Evolutionary conservation across 2,797 vertebrate genomes (phyloP).

Genomic region (Mormyrops attenuatus): DNA sequence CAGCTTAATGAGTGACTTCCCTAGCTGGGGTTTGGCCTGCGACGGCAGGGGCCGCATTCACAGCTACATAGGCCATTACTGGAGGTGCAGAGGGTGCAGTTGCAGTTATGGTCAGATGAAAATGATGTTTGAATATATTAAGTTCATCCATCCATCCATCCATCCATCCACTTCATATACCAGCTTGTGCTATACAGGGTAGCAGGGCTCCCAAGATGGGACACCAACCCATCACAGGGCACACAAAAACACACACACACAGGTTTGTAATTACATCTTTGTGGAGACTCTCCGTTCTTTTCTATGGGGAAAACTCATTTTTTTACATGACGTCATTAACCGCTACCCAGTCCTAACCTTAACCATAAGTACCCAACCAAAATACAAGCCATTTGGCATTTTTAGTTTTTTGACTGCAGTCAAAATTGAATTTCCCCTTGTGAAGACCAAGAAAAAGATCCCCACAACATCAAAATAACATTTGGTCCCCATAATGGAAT

Average conservation of each 20-base stretch:
- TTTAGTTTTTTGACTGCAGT: background rate
- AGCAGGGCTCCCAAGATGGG: background rate
- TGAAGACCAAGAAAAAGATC: background rate
- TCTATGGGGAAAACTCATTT: background rate
- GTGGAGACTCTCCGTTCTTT: background rate
- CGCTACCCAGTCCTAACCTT: background rate
- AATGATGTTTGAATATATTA: background rate
- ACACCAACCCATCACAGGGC: background rate
- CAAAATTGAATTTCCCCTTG: background rate
- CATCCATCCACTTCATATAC: background rate
- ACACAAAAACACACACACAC: background rate
- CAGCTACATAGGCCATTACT: background rate
- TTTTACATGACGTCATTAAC: background rate
- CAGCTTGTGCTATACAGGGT: background rate
- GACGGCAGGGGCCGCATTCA: slow-evolving; percentile 25
- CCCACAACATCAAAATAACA: background rate
- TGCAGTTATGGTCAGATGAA: background rate
- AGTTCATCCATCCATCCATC: background rate
- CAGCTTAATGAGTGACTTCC: background rate
- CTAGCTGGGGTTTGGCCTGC: slow-evolving; percentile 46
- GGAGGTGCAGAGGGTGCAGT: background rate
- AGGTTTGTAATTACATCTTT: background rate
- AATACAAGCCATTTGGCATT: background rate
- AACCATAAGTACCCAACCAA: background rate
- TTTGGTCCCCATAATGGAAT: no score